These are phyloP conservation scores for Corydoras maculifer DNA, from an alignment of 2,113 vertebrate genomes.

Conservation along the genomic window DNA sequence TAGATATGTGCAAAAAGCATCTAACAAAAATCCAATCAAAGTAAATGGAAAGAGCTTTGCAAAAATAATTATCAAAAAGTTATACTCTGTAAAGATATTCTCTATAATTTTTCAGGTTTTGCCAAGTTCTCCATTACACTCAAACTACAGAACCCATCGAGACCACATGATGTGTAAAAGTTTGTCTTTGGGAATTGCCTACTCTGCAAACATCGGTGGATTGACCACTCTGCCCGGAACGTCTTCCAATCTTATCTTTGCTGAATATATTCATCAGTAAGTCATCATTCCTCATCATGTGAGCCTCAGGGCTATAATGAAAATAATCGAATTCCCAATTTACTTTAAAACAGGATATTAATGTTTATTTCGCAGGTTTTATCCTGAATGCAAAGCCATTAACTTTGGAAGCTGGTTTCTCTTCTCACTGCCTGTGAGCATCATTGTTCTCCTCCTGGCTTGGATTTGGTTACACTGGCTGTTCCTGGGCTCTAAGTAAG, in stretches of 20 bases:
- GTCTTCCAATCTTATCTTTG: slow-evolving; percentile 87
- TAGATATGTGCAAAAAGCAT: no score
- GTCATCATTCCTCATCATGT: slow-evolving; percentile 38
- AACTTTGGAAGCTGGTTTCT: slow-evolving; percentile 90
- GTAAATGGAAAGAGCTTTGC: no score
- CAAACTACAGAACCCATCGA: slow-evolving; percentile 54
- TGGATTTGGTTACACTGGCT: slow-evolving; percentile 90
- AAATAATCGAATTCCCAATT: no score
- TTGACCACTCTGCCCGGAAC: slow-evolving; percentile 85
- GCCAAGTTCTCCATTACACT: slow-evolving; percentile 29
- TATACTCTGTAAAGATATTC: no score
- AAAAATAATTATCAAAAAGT: no score
- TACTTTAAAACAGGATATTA: neutral
- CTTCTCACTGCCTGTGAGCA: slow-evolving; percentile 73
- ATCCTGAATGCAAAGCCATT: slow-evolving; percentile 73
- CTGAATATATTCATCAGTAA: slow-evolving; percentile 81
- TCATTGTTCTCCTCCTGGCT: slow-evolving; percentile 72
- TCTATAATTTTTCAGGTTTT: slow-evolving; percentile 27
- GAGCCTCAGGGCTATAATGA: no score
- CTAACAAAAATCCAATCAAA: no score
- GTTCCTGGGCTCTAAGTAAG: slow-evolving; percentile 86
- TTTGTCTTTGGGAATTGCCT: slow-evolving; percentile 80
- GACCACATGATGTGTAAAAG: slow-evolving; percentile 79
- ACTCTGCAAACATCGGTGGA: slow-evolving; percentile 84
- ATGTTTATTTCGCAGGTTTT: slow-evolving; percentile 64